phyloP scores from a whole-genome alignment of 2,113 vertebrate species.

The Phoenicopterus ruber region DNA sequence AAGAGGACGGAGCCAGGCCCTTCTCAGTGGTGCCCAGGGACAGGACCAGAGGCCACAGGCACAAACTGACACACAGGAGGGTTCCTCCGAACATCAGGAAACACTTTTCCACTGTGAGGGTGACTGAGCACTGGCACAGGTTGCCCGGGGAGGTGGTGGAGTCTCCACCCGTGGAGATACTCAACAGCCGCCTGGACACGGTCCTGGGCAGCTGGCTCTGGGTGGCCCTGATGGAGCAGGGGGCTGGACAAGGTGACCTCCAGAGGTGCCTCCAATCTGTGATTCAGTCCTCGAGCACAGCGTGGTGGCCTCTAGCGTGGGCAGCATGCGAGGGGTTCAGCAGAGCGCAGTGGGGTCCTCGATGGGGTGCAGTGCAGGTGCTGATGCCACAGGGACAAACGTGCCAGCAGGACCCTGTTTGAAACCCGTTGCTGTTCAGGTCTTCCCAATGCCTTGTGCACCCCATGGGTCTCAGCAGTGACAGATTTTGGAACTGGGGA shows the following conservation, averaged over 20 bases:
- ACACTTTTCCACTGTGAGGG: neutral
- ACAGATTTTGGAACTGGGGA: neutral
- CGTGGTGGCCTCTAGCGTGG: neutral
- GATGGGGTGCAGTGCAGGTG: neutral
- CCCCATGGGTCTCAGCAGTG: neutral
- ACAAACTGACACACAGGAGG: neutral
- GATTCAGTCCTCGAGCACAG: accelerated
- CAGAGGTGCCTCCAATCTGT: neutral
- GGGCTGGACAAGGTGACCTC: neutral
- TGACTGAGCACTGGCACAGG: neutral
- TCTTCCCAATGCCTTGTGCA: neutral
- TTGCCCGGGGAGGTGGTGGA: neutral
- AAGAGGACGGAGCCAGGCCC: neutral
- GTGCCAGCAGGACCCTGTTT: neutral
- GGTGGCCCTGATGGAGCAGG: neutral
- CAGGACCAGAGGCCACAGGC: neutral
- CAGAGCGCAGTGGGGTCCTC: neutral
- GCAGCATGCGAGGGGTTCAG: neutral
- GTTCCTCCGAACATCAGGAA: neutral
- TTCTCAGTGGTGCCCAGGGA: neutral
- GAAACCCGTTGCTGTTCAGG: neutral
- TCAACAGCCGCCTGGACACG: accelerated
- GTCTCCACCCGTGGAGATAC: neutral
- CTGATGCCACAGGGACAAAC: neutral
- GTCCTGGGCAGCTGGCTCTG: neutral